Evolutionary conservation across 1,140 invertebrate genomes (phyloP).

Genomic region (Drepana arcuata): DNA sequence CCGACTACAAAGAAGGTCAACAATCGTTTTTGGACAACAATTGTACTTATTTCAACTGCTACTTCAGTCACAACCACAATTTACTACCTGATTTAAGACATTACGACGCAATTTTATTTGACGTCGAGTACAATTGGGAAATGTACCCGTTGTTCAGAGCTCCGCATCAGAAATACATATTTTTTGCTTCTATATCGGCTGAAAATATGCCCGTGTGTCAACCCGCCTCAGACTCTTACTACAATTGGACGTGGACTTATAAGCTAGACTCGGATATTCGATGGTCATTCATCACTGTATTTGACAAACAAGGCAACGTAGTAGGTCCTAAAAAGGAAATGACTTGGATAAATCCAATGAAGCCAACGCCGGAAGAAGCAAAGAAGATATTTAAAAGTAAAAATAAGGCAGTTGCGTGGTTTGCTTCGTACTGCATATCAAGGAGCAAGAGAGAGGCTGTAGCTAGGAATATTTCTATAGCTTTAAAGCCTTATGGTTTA

Average conservation of each 20-base stretch:
- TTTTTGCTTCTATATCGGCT: constrained; percentile 32
- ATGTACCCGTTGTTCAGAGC: constrained; percentile 20
- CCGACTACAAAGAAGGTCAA: constrained; percentile 29
- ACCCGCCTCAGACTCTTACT: constrained; percentile 29
- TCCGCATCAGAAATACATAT: constrained; percentile 35
- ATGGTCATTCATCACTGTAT: constrained; percentile 25
- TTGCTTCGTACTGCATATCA: constrained; percentile 32
- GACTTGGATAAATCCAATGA: constrained; percentile 32
- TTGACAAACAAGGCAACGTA: constrained; percentile 22
- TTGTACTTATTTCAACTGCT: constrained; percentile 38
- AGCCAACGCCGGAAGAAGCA: constrained; percentile 17
- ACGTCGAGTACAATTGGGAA: constrained; percentile 41
- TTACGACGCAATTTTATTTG: constrained; percentile 47
- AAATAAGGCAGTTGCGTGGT: constrained; percentile 43
- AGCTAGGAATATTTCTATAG: constrained; percentile 14
- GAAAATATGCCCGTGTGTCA: constrained; percentile 29
- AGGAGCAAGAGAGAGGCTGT: constrained; percentile 15
- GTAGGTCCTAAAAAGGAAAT: constrained; percentile 40
- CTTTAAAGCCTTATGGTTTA: constrained; percentile 23
- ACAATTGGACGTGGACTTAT: constrained; percentile 44
- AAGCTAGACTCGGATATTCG: constrained; percentile 37
- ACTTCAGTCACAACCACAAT: constrained; percentile 27
- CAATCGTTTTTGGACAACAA: constrained; percentile 28
- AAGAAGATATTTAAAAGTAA: constrained; percentile 25
- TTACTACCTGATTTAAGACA: constrained; percentile 27